A percentile compares a stretch with the other conserved stretches of the same genome.
These are phyloP conservation scores for Tachystola acroxantha DNA, from an alignment of 2,888 invertebrate genomes.

Conservation along the genomic window DNA sequence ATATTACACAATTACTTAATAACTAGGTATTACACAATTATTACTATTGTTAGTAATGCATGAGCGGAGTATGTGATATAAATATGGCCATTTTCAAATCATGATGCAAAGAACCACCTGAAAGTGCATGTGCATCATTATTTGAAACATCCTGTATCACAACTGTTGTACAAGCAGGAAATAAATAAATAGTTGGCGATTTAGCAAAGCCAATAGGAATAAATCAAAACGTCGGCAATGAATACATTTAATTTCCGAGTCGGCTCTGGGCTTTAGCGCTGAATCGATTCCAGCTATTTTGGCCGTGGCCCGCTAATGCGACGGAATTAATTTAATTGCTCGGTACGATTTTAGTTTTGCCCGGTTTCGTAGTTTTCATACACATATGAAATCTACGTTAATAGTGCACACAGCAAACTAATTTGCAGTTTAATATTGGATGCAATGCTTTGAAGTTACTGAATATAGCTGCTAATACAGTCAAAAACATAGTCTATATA, in stretches of 20 bases:
- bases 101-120: no score
- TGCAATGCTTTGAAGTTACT: no score
- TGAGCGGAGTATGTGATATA: no score
- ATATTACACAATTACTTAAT: no score
- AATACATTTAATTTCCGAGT: constrained; percentile 55
- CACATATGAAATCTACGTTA: not conserved
- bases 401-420: not conserved
- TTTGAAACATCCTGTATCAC: no score
- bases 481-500: no score
- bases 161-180: no score
- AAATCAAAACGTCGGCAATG: constrained; percentile 50
- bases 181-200: constrained; percentile 4
- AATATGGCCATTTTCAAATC: no score
- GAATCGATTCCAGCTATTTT: constrained; percentile 37
- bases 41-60: no score
- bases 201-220: constrained; percentile 25
- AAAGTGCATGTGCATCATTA: no score
- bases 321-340: constrained; percentile 35
- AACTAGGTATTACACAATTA: no score
- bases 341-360: constrained; percentile 15
- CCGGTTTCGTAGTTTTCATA: not conserved
- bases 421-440: not conserved
- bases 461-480: no score
- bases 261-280: constrained; percentile 44
- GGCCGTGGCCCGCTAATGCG: constrained; percentile 35